A percentile compares a stretch with the other conserved stretches of the same genome.
These are phyloP conservation scores for Clinocottus analis DNA, from an alignment of 2,113 vertebrate genomes.

Conservation along the genomic window DNA sequence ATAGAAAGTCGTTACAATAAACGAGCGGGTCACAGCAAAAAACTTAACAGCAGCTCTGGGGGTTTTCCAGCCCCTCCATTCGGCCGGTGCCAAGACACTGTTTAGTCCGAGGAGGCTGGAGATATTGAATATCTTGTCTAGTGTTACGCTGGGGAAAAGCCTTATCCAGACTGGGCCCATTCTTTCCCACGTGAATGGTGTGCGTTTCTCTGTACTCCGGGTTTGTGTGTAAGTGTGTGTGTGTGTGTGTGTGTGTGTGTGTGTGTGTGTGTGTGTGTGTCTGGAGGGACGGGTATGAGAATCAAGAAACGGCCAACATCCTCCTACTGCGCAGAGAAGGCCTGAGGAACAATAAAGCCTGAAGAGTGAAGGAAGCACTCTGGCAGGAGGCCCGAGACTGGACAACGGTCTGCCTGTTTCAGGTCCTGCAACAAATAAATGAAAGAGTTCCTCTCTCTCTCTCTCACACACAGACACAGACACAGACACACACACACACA, in stretches of 20 bases:
- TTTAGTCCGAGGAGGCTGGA: slow-evolving; percentile 71
- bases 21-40: slow-evolving; percentile 68
- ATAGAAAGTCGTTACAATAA: slow-evolving; percentile 69
- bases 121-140: slow-evolving; percentile 74
- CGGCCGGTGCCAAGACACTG: slow-evolving; percentile 64
- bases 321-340: slow-evolving; percentile 53
- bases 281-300: slow-evolving; percentile 36
- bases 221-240: slow-evolving; percentile 1
- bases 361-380: slow-evolving; percentile 55
- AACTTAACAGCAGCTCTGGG: slow-evolving; percentile 68
- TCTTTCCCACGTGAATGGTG: slow-evolving; percentile 73
- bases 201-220: slow-evolving; percentile 25
- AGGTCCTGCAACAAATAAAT: slow-evolving; percentile 53
- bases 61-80: slow-evolving; percentile 72
- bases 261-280: slow-evolving; percentile 26
- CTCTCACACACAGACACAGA: not conserved
- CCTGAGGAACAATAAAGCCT: slow-evolving; percentile 58
- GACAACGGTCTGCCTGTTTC: slow-evolving; percentile 68
- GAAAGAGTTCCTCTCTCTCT: slow-evolving; percentile 35
- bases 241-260: slow-evolving; percentile 16
- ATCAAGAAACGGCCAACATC: slow-evolving; percentile 68
- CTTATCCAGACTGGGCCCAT: slow-evolving; percentile 70
- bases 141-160: slow-evolving; percentile 75
- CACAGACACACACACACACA: slow-evolving; percentile 4
- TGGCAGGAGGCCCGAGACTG: slow-evolving; percentile 54